Base-by-base conservation (phyloP, 2,888 invertebrate species). In the Ypsolopha scabrella region DNA sequence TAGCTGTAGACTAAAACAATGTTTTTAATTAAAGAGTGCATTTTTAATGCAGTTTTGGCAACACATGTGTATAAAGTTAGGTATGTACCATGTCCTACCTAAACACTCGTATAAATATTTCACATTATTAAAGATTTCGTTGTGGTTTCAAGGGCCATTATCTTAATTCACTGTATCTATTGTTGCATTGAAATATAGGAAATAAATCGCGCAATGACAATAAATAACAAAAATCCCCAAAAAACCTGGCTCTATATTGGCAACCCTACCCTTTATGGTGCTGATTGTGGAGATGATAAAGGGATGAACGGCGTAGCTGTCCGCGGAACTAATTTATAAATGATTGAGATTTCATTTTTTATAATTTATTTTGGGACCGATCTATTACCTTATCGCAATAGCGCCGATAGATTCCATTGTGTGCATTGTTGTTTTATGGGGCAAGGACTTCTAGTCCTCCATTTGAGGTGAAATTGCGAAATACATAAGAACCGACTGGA, bases 311-410 rank as follows among this genome's bases (percentile, higher is more conserved):
- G 67, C 64, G 67, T 67, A 68, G 72, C 80, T 85, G 83, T 83
- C 83, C 82, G 76, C 82, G 77, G 65, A 76, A 73, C 86, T 81
- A 86, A 86, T 86, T 83, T 78, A 81, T 83, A 83, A 86, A 81
- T 85, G 71, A 86, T 86, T 81, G 82, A 86, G 83, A 77, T 80
- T 82, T 81, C 70, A 75, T 69, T 80, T 82, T 80, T 79, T 74
- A 58, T 7, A 7, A n/a, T 10, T 47, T 47, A 36, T 47, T 11
- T 36, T 33, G n/a, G 37, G 36, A 14, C 9, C 13, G 24, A 44
- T 44, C 2, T 13, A 9, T 13, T 9, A 2, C 4, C 14, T 13
- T 4, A 7, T 13, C 9, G 14, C 6, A 44, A 44, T 43, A 43
- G 1, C n/a, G 7, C 1, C 11, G 7, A 43, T 13, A 43, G 7